These are phyloP conservation scores for Diarsia brunnea DNA, from an alignment of 2,888 invertebrate species.

Conservation along the genomic window DNA sequence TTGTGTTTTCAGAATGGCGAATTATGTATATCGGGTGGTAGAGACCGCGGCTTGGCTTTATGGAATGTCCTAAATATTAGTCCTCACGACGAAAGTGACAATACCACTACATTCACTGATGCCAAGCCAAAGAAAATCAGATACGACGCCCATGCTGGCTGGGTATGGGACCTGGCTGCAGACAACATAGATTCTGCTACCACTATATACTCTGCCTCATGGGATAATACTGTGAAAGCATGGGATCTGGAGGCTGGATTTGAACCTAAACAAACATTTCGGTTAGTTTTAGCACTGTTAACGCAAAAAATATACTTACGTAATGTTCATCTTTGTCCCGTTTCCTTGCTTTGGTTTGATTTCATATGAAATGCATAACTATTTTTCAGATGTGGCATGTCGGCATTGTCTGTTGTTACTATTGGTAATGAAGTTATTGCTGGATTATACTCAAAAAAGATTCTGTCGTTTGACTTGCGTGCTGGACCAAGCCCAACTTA, in stretches of 20 bases:
- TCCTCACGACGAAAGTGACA: slow-evolving; percentile 73
- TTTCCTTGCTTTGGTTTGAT: background rate
- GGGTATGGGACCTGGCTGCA: slow-evolving; percentile 92
- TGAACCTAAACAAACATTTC: slow-evolving; percentile 85
- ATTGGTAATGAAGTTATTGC: slow-evolving; percentile 87
- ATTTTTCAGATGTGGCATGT: slow-evolving; percentile 85
- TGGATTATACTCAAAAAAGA: slow-evolving; percentile 90
- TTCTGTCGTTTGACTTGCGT: slow-evolving; percentile 89
- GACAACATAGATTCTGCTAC: slow-evolving; percentile 81
- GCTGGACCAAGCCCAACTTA: slow-evolving; percentile 81
- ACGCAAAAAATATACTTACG: background rate
- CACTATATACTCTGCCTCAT: slow-evolving; percentile 91
- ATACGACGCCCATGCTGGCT: slow-evolving; percentile 91
- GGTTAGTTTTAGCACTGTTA: slow-evolving; percentile 73
- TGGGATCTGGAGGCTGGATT: slow-evolving; percentile 89
- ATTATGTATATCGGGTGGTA: slow-evolving; percentile 90
- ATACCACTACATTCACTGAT: slow-evolving; percentile 72
- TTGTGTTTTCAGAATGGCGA: slow-evolving; percentile 82
- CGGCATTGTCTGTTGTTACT: slow-evolving; percentile 89
- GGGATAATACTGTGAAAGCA: slow-evolving; percentile 91
- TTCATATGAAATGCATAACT: background rate
- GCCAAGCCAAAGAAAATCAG: slow-evolving; percentile 80
- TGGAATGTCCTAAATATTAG: slow-evolving; percentile 86
- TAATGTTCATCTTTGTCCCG: background rate
- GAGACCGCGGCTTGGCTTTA: slow-evolving; percentile 90